A percentile compares a stretch with the other conserved stretches of the same genome.
phyloP scores from a whole-genome alignment of 2,113 vertebrate genomes.

The Ptilonorhynchus violaceus region DNA sequence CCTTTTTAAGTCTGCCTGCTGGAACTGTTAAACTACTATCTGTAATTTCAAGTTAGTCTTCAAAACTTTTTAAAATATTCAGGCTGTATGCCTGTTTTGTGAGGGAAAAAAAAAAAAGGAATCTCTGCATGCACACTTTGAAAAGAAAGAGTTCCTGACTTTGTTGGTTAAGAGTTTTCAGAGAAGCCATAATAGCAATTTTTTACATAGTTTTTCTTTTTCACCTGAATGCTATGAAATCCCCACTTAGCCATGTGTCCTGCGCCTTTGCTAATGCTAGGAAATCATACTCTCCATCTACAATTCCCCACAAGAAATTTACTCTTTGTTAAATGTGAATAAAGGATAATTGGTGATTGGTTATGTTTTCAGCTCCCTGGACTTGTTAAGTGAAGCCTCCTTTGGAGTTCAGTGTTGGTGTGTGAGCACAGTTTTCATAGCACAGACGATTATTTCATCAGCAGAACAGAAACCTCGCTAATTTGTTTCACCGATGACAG shows the following conservation, averaged over 20 bases:
- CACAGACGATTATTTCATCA: slow-evolving; percentile 16
- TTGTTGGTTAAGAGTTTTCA: neutral
- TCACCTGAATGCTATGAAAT: neutral
- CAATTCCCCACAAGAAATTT: neutral
- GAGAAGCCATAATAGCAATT: neutral
- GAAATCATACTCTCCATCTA: neutral
- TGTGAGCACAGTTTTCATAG: neutral
- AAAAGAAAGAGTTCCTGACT: neutral
- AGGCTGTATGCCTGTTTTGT: neutral
- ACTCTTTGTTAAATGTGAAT: slow-evolving; percentile 9
- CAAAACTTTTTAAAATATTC: neutral
- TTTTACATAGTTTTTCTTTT: neutral
- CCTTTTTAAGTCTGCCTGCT: neutral
- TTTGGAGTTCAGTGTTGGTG: neutral
- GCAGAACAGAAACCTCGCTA: neutral
- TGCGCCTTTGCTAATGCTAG: neutral
- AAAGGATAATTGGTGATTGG: neutral
- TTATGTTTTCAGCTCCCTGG: neutral
- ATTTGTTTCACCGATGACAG: slow-evolving; percentile 33
- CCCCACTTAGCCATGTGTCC: neutral
- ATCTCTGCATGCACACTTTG: neutral
- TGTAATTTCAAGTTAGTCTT: neutral
- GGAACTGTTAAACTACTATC: neutral
- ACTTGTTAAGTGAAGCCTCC: neutral
- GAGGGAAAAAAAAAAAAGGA: neutral